Percentiles rank a stretch among this genome's conserved stretches.
These are phyloP conservation scores for Brachyhypopomus occidentalis DNA, from an alignment of 2,113 vertebrate genomes.

Conservation along the genomic window DNA sequence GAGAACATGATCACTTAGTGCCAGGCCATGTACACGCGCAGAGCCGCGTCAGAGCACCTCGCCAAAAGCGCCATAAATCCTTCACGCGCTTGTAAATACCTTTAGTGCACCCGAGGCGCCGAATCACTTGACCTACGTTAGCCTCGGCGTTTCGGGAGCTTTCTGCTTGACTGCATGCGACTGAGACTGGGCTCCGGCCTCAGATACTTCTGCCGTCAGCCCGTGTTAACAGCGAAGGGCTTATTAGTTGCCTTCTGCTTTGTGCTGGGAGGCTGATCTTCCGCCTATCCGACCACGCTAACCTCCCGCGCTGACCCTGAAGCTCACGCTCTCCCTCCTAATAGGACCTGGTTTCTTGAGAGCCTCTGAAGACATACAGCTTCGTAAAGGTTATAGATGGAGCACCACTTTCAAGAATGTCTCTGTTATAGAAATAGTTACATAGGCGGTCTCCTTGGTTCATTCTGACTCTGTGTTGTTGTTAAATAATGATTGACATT, in stretches of 20 bases:
- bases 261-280: conserved; percentile 50
- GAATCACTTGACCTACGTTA: conserved; percentile 85
- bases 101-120: conserved; percentile 85
- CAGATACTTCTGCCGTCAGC: conserved; percentile 80
- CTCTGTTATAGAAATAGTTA: too few relatives aligned
- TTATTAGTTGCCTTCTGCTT: conserved; percentile 71
- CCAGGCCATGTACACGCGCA: conserved; percentile 71
- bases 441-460: too few relatives aligned
- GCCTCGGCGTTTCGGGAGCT: conserved; percentile 71
- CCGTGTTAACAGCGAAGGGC: conserved; percentile 79
- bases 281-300: conserved; percentile 51
- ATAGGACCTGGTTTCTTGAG: not conserved
- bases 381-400: too few relatives aligned
- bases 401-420: too few relatives aligned
- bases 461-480: too few relatives aligned
- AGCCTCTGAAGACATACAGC: not conserved
- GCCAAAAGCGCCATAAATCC: conserved; percentile 70
- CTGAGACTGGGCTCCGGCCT: conserved; percentile 73
- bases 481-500: too few relatives aligned
- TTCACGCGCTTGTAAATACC: conserved; percentile 78
- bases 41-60: conserved; percentile 59
- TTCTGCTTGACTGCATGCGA: conserved; percentile 77
- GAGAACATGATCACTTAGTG: conserved; percentile 63
- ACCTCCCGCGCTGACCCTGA: not conserved
- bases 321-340: not conserved